Evolutionary conservation across 2,797 vertebrate genomes (phyloP).

Genomic region (Xiphorhynchus erythropygius): DNA sequence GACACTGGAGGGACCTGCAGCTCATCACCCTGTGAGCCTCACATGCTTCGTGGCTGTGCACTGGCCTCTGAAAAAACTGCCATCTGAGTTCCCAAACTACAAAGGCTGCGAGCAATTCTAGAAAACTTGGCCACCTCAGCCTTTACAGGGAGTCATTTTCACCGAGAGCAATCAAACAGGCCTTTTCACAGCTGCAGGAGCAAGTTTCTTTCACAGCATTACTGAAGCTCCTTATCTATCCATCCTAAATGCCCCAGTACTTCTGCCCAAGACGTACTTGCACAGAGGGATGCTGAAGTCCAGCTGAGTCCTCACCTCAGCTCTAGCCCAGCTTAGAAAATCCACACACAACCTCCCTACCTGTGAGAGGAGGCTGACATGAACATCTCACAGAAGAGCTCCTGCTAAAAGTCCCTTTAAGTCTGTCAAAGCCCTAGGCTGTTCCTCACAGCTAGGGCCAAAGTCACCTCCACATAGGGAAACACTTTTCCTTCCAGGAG

Average conservation of each 20-base stretch:
- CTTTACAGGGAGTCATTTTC: not conserved
- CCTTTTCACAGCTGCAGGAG: not conserved
- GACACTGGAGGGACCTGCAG: not conserved
- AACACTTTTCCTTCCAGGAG: not conserved
- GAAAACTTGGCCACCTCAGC: not conserved
- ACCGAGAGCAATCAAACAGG: not conserved
- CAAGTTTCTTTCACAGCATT: not conserved
- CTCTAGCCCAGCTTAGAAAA: not conserved
- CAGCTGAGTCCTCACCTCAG: not conserved
- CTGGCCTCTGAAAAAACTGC: not conserved
- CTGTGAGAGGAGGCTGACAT: not conserved
- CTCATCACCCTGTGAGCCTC: not conserved
- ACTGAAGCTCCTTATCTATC: not conserved
- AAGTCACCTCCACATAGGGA: not conserved
- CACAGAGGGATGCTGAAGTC: not conserved
- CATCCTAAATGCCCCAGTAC: not conserved
- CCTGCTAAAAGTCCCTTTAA: not conserved
- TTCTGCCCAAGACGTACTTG: not conserved
- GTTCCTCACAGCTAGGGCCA: not conserved
- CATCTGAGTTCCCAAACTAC: not conserved
- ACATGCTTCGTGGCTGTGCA: rapidly evolving
- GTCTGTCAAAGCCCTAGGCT: not conserved
- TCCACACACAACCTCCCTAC: not conserved
- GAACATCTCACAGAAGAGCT: not conserved
- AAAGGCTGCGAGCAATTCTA: not conserved